A percentile compares a stretch with the other conserved stretches of the same genome.
Evolutionary conservation across 2,113 vertebrate species (phyloP).

Genomic region (Puntigrus tetrazona): DNA sequence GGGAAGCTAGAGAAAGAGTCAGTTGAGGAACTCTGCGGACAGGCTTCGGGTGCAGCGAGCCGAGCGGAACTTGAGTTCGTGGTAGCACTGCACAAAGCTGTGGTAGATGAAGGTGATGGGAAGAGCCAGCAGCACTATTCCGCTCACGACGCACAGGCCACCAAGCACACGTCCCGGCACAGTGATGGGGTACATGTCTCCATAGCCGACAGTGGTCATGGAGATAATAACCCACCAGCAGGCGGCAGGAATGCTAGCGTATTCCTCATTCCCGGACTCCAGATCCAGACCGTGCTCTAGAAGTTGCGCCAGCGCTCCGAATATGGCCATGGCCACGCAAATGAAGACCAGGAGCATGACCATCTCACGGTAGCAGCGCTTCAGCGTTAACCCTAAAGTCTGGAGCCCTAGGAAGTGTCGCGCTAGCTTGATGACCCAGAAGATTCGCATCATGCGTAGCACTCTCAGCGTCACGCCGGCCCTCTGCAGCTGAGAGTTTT

Average conservation of each 20-base stretch:
- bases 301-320: conserved; percentile 92
- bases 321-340: conserved; percentile 96
- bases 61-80: conserved; percentile 90
- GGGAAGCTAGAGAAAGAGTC: conserved; percentile 55
- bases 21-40: conserved; percentile 86
- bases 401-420: conserved; percentile 96
- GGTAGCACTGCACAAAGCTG: conserved; percentile 96
- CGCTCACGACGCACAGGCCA: conserved; percentile 93
- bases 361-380: conserved; percentile 96
- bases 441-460: conserved; percentile 94
- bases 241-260: conserved; percentile 93
- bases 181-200: conserved; percentile 69
- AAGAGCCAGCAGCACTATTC: conserved; percentile 91
- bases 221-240: conserved; percentile 99
- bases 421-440: conserved; percentile 97
- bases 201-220: conserved; percentile 96
- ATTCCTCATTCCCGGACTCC: conserved; percentile 89
- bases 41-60: conserved; percentile 83
- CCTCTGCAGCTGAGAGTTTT: conserved; percentile 93
- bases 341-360: conserved; percentile 95
- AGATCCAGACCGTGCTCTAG: conserved; percentile 93
- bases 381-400: conserved; percentile 92
- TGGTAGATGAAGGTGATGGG: conserved; percentile 99
- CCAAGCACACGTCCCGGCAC: conserved; percentile 92
- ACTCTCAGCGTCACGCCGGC: conserved; percentile 91